Percentiles rank a stretch among this genome's conserved stretches.
Conservation (phyloP, 2,113 vertebrate species). For the Microtus ochrogaster region DNA sequence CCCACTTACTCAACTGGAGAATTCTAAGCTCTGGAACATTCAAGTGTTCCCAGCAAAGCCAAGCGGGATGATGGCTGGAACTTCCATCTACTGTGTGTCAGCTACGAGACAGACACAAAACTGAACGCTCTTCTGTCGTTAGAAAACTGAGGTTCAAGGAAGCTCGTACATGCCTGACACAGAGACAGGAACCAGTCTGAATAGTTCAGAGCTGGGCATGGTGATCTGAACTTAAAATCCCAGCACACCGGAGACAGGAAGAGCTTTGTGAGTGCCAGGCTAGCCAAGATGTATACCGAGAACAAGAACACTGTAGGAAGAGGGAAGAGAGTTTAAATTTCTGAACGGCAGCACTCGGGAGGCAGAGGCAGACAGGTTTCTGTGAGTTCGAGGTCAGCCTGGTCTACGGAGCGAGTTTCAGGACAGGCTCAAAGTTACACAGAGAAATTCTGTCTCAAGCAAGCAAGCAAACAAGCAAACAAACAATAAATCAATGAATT, state of each 20-base stretch:
- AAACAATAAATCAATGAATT: too few relatives aligned
- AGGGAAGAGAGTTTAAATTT: not conserved
- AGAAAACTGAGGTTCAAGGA: constrained; percentile 6
- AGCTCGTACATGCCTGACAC: not conserved
- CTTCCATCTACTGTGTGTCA: not conserved
- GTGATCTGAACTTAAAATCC: not conserved
- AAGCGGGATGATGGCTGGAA: not conserved
- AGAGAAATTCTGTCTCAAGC: too few relatives aligned
- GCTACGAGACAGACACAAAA: not conserved
- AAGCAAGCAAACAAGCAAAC: too few relatives aligned
- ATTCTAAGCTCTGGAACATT: not conserved
- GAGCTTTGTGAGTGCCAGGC: not conserved
- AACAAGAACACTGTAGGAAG: too few relatives aligned
- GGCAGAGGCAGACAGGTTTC: too few relatives aligned
- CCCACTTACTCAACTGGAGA: not conserved
- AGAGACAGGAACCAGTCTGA: not conserved
- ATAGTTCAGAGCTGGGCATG: not conserved
- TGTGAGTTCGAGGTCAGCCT: too few relatives aligned
- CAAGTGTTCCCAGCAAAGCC: not conserved
- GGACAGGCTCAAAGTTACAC: too few relatives aligned
- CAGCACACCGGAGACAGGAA: not conserved
- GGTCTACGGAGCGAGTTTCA: too few relatives aligned
- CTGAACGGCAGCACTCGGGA: too few relatives aligned
- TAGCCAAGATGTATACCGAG: not conserved
- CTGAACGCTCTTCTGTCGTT: not conserved